These are phyloP conservation scores for Pristionchus arcanus DNA, from an alignment of 2,888 invertebrate species.

Conservation along the genomic window DNA sequence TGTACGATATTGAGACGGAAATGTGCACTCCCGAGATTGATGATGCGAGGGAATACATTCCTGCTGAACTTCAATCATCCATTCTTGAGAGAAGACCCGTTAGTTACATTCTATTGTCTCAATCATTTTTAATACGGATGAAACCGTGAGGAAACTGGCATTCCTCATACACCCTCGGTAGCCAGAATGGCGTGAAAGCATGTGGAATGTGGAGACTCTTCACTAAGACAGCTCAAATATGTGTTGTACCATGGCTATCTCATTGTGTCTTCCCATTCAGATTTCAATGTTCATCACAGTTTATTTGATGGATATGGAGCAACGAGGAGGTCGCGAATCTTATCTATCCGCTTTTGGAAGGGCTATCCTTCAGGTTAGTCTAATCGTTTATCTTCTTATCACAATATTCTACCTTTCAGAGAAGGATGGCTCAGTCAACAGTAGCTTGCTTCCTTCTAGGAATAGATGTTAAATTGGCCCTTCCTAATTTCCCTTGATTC, in stretches of 20 bases:
- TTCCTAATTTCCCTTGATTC: conserved; percentile 62
- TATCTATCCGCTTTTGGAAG: conserved; percentile 79
- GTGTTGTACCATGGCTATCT: too few relatives aligned
- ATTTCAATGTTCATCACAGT: conserved; percentile 78
- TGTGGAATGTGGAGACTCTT: too few relatives aligned
- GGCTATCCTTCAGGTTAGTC: conserved; percentile 73
- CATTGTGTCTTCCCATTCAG: conserved; percentile 64
- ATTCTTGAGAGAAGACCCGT: conserved; percentile 78
- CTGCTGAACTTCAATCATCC: conserved; percentile 78
- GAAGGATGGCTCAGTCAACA: conserved; percentile 78
- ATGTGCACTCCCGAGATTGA: conserved; percentile 79
- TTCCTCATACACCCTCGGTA: too few relatives aligned
- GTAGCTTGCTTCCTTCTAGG: conserved; percentile 78
- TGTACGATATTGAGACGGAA: conserved; percentile 79
- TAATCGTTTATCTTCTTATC: conserved; percentile 32
- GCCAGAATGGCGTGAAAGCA: too few relatives aligned
- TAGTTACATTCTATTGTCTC: conserved; percentile 32
- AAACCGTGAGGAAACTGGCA: too few relatives aligned
- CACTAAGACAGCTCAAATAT: too few relatives aligned
- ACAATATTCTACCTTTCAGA: not conserved
- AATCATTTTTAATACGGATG: too few relatives aligned
- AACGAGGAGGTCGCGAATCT: conserved; percentile 74
- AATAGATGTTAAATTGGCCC: conserved; percentile 75
- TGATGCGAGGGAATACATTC: conserved; percentile 78
- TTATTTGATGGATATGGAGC: conserved; percentile 78